These are phyloP conservation scores for Spondyliosoma cantharus DNA, from an alignment of 2,797 vertebrate genomes.

Conservation along the genomic window DNA sequence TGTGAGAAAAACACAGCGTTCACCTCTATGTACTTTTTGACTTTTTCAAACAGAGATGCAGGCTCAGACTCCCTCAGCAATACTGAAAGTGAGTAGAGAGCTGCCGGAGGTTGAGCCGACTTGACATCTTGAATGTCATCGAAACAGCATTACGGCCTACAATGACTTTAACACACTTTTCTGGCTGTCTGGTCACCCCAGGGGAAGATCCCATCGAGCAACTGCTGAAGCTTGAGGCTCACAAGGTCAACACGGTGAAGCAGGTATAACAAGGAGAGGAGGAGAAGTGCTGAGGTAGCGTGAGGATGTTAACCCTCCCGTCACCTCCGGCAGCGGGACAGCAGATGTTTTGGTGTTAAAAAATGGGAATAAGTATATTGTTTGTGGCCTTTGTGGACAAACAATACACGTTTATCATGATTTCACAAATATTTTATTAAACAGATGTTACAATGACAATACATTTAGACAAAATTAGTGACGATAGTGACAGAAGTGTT, in stretches of 20 bases:
- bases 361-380: conserved; percentile 6
- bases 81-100: conserved; percentile 74
- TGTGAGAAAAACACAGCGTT: conserved; percentile 13
- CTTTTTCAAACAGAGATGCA: conserved; percentile 48
- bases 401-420: no score
- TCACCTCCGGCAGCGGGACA: neutral
- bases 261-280: conserved; percentile 83
- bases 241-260: conserved; percentile 89
- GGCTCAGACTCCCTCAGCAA: conserved; percentile 49
- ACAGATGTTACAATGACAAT: no score
- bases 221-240: conserved; percentile 87
- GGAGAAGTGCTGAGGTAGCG: conserved; percentile 24
- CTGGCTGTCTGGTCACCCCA: conserved; percentile 64
- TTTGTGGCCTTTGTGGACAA: neutral
- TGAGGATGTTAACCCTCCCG: conserved; percentile 8
- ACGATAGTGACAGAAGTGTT: no score
- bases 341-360: conserved; percentile 2
- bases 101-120: conserved; percentile 44
- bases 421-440: no score
- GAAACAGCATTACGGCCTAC: conserved; percentile 39
- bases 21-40: conserved; percentile 1
- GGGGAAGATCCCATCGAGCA: conserved; percentile 89
- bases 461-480: no score
- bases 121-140: conserved; percentile 62
- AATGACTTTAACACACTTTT: conserved; percentile 48